Evolutionary conservation across 2,797 vertebrate genomes (phyloP).

Genomic region (Cuculus canorus): DNA sequence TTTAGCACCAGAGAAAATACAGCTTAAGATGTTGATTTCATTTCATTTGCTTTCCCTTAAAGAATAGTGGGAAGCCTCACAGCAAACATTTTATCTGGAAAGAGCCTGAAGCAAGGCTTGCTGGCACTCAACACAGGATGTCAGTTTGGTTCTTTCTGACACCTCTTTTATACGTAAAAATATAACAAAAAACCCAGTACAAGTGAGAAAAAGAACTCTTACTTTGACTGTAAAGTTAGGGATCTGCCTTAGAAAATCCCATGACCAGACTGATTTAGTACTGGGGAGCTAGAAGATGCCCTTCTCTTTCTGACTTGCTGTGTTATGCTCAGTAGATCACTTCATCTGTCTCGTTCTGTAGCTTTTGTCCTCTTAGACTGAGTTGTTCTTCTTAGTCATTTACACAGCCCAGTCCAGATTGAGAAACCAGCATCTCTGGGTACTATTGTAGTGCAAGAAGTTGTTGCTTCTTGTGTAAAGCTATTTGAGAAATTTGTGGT

Average conservation of each 20-base stretch:
- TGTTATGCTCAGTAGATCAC: background rate
- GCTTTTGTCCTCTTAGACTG: background rate
- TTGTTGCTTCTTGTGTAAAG: background rate
- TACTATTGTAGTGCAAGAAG: background rate
- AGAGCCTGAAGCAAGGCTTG: background rate
- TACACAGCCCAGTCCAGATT: background rate
- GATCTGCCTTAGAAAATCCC: background rate
- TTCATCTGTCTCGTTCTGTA: background rate
- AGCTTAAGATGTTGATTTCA: background rate
- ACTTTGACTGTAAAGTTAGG: background rate
- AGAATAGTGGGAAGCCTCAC: background rate
- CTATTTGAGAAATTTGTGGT: background rate
- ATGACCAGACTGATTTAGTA: background rate
- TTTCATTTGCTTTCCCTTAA: background rate
- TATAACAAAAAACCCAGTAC: background rate
- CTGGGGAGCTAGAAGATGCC: background rate
- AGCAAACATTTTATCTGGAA: constrained; percentile 22
- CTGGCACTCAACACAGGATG: background rate
- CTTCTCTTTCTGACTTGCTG: background rate
- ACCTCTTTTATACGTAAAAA: background rate
- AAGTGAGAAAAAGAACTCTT: background rate
- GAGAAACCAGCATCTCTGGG: background rate
- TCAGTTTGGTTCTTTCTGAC: constrained; percentile 1
- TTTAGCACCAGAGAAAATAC: background rate
- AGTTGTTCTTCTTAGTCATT: background rate